Base-by-base conservation (phyloP, 2,888 invertebrate species). In the Beris morrisii region DNA sequence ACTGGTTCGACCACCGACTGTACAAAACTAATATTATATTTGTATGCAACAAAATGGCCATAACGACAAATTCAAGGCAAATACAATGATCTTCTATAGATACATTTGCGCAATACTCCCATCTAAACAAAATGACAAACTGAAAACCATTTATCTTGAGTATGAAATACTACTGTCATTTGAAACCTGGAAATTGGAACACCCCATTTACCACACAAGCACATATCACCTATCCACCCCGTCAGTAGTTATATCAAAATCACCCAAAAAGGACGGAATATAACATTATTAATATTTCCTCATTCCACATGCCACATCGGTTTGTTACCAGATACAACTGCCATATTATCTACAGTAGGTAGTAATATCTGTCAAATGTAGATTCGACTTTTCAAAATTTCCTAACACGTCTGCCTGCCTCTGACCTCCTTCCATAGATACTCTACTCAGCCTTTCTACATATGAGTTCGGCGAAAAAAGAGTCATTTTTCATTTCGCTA, bases 401-500 rank as follows among this genome's bases (percentile, higher is more conserved):
- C 54, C 7, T 31, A 54, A 38, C 38, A 38, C 38, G 38, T 48
- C 22, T 48, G 6, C 48, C 22, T 13, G 13, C 38, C 3, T 38
- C 5, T 38, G 38, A 38, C 7, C 38, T 38, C 9, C 7, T 38
- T 38, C 38, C 38, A 38, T 7, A 38, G 7, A 1, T 9, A 38
- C 38, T 5, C 38, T 22, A 22, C 22, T 9, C 12, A 48, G 5
- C 48, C 48, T 48, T 48, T 4, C 11, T 45, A 3, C 48, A 48
- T 48, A 15, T 48, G 15, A 48, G 22, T 22, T 22, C 48, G 44
- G 43, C 45, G 48, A 50, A 32, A 32, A 54, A 59, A 48, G 55
- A 66, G 55, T 66, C 66, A 66, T 66, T 66, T 66, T 66, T 66
- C 66, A 66, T 66, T 43, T 50, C 50, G 54, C 61, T 61, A 66